A percentile compares a stretch with the other conserved stretches of the same genome.
Conservation (phyloP, 2,888 invertebrate genomes). For the Tridacna gigas region DNA sequence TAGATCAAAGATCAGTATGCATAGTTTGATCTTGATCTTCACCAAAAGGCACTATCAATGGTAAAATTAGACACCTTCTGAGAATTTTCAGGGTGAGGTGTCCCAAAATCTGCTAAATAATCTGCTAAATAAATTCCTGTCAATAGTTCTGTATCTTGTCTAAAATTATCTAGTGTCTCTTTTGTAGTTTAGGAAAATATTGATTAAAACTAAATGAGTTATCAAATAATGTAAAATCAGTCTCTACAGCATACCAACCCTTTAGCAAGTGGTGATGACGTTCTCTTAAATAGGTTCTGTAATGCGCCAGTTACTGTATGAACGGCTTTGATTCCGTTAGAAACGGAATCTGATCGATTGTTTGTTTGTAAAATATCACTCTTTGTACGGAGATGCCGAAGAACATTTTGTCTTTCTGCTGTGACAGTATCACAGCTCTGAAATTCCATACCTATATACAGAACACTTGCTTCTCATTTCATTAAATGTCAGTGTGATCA, state of each 20-base stretch:
- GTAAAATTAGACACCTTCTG: no score
- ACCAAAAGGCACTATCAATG: no score
- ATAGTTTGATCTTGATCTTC: no score
- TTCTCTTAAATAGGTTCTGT: slow-evolving; percentile 56
- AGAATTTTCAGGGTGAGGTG: no score
- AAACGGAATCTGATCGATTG: not conserved
- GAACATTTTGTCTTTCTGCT: slow-evolving; percentile 29
- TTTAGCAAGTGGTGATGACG: slow-evolving; percentile 49
- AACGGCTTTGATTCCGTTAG: slow-evolving; percentile 59
- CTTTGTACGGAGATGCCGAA: slow-evolving; percentile 47
- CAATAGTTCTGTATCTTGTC: no score
- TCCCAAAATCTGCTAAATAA: no score
- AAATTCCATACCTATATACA: slow-evolving; percentile 17
- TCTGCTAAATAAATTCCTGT: no score
- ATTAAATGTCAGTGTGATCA: not conserved
- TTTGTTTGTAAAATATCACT: slow-evolving; percentile 34
- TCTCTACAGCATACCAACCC: slow-evolving; percentile 40
- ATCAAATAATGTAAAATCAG: no score
- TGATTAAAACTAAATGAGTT: no score
- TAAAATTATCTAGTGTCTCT: no score
- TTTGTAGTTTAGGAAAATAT: no score
- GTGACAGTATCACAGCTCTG: slow-evolving; percentile 20
- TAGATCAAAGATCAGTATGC: no score
- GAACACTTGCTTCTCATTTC: not conserved
- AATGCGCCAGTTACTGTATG: slow-evolving; percentile 61